Evolutionary conservation across 2,797 vertebrate species (phyloP), one percentile per base, ranked within the genome.

Genomic region (Crenichthys baileyi): DNA sequence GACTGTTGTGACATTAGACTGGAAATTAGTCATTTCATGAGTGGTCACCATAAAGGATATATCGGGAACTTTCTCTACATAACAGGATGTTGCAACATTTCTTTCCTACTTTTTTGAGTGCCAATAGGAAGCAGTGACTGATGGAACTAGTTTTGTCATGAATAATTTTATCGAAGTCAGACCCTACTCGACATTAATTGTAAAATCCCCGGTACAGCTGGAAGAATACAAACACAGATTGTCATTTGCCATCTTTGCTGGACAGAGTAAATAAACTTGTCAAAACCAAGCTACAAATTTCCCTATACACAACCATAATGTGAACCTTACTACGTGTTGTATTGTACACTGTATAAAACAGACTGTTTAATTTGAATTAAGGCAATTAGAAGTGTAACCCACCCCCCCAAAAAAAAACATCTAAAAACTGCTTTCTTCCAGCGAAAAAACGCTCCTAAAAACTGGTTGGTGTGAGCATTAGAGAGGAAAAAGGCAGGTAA

Each of bases 361-460:
- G 26, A 46, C 18, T 26, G 8, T 11, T 72, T 72, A 51, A 51
- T 51, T 72, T 48, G 18, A 5, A 51, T 26, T 48, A n/a, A 68
- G 65, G 15, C 44, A 29, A 29, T 29, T 18, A 50, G 29, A 51
- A 50, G 68, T 50, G 44, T 50, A 16, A 26, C 29, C 0, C 5
- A 41, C 6, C 31, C 29, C 1, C 5, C 41, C 7, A 51, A 53
- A 36, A 51, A 70, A 31, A 24, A 36, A 24, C 29, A 18, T 36
- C 16, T 22, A 36, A 65, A 39, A 65, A 36, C 3, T 36, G 12
- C 20, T 39, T 18, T 1, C 36, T 65, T 39, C 36, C 58, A 61
- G 26, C 13, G 0, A 1, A 58, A 56, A 26, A 15, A 36, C 78
- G 78, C 82, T 83, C 86, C 73, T 74, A 48, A 89, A 83, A 83